Conservation (phyloP, 2,888 invertebrate species). For the Smittia aterrima region DNA sequence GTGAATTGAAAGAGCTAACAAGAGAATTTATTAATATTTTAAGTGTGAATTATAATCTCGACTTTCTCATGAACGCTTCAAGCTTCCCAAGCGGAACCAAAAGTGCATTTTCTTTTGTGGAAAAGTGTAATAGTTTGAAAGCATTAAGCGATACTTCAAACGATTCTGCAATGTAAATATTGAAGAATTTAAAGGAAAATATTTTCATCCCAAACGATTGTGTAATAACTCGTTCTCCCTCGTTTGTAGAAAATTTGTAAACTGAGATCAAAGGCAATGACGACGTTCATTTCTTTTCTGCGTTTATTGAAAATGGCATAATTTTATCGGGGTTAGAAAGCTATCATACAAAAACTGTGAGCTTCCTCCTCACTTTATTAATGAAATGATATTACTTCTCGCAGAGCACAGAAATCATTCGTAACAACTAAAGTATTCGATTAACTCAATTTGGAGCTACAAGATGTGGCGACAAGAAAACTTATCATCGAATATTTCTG, state of each 20-base stretch:
- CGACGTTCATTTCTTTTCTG: not conserved
- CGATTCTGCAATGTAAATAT: not conserved
- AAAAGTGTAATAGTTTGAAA: not conserved
- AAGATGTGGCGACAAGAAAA: slow-evolving; percentile 25
- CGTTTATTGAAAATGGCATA: not conserved
- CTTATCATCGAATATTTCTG: no score
- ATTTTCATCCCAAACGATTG: not conserved
- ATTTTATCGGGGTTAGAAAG: not conserved
- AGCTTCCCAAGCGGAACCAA: no score
- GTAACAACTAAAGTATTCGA: not conserved
- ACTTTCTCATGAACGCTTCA: no score
- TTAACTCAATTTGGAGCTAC: slow-evolving; percentile 19
- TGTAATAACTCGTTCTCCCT: not conserved
- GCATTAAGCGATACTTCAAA: not conserved
- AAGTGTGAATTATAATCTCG: no score
- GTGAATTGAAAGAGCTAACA: no score
- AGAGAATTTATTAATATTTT: no score
- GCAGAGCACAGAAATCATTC: not conserved
- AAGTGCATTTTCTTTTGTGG: no score
- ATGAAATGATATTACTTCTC: not conserved
- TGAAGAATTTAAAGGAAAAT: not conserved
- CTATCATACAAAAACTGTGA: no score
- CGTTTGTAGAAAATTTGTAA: not conserved
- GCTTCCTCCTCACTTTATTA: not conserved
- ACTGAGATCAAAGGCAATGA: not conserved